Base-by-base conservation (phyloP, 2,113 vertebrate genomes). In the Sylvietta virens region DNA sequence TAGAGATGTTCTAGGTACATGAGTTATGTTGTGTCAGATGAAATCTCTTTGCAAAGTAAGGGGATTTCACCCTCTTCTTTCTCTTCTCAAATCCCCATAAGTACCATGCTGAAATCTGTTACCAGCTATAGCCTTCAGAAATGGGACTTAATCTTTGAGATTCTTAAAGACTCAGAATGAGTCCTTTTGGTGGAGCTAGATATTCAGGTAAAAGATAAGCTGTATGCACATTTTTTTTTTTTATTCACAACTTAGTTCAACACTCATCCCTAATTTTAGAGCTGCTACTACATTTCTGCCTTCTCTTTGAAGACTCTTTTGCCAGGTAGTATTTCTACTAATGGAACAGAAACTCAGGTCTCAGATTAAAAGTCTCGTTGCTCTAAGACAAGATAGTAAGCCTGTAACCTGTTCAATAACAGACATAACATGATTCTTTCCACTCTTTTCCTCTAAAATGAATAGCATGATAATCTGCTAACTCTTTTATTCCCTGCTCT, bases 141-240 rank as follows among this genome's bases (percentile, higher is more conserved):
- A 78, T 9, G 13, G 15, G 4, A 64, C 27, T 67, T 44, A 71
- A 31, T 12, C 26, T 76, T 28, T 50, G 19, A 15, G 28, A 71
- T 81, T 61, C 28, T 65, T 42, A 72, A 76, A 81, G 42, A 87
- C 90, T 91, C 89, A 69, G 23, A 80, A 42, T 2, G 15, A 88
- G 42, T 53, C 96, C 93, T 92, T 95, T 85, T 95, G 95, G 94
- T 90, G 91, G 91, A 95, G 95, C 94, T 96, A 95, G 84, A 85
- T 73, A 77, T 85, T 90, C 90, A 88, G 74, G 79, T 79, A 82
- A 92, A 51, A 95, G 47, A 6, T 9, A 76, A 3, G 3, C 21
- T 39, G 16, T 22, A 31, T 19, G 33, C 23, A 58, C 0, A 3
- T 18, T 26, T 56, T 74, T 78, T 74, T 78, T 23, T 70, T 71